Evolutionary conservation across 2,888 invertebrate species (phyloP).

Genomic region (Drosophila melanosoma): DNA sequence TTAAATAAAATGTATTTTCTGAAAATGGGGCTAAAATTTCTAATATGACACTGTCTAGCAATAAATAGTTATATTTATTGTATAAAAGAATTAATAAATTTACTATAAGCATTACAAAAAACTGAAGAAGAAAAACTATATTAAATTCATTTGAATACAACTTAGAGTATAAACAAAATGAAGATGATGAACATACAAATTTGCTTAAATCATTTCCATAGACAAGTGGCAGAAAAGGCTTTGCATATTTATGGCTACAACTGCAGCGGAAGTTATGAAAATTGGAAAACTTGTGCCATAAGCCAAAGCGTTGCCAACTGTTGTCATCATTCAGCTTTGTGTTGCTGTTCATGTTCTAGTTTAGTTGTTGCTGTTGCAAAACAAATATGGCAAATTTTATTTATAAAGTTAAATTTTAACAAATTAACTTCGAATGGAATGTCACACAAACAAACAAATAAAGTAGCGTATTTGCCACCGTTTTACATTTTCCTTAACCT

Average conservation of each 20-base stretch:
- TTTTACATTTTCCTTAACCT: background rate
- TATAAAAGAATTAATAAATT: background rate
- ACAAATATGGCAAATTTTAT: conserved; percentile 61
- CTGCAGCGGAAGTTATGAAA: conserved; percentile 71
- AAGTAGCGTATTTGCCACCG: conserved; percentile 30
- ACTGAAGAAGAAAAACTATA: background rate
- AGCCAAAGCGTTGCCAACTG: conserved; percentile 34
- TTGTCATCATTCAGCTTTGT: conserved; percentile 23
- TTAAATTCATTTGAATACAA: conserved; percentile 32
- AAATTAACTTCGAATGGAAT: conserved; percentile 72
- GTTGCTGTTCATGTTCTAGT: conserved; percentile 3
- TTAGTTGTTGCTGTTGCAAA: conserved; percentile 28
- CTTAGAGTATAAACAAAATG: conserved; percentile 24
- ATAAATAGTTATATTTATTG: background rate
- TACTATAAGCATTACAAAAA: background rate
- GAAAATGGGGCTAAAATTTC: background rate
- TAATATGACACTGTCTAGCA: background rate
- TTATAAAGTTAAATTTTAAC: conserved; percentile 74
- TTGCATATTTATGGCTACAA: conserved; percentile 68
- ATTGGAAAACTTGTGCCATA: conserved; percentile 67
- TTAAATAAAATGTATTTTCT: background rate
- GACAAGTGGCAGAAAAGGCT: conserved; percentile 36
- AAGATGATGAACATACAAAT: conserved; percentile 10
- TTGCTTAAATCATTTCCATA: conserved; percentile 29
- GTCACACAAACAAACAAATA: conserved; percentile 56